Evolutionary conservation across 1,140 invertebrate species (phyloP), one percentile per base, ranked within the genome.

Genomic region (Pteromalus puparum): DNA sequence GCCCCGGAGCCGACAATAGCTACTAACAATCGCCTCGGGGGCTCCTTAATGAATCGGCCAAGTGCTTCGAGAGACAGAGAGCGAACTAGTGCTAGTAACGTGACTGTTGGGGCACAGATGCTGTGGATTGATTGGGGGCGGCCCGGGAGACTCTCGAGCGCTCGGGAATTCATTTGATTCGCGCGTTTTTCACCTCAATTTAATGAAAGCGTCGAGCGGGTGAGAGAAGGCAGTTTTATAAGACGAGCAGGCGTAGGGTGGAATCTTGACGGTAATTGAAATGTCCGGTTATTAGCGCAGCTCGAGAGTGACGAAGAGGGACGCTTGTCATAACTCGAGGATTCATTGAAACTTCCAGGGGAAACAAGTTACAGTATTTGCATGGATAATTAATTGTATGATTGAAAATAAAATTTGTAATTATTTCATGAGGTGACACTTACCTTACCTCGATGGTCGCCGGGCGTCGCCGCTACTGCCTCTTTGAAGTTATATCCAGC

Each of bases 11-110:
- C 26, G 28, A 70, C 84, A 70, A 81, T 67, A n/a, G 74, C 83
- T 53, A 53, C 67, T 82, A 78, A 78, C 82, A 77, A 83, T 73
- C 76, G 26, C 76, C 24, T 61, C 73, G 5, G 42, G 74, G 38
- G 28, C 48, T 65, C 48, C 87, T 88, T 89, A 87, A 87, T 85
- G 86, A 87, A 87, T 87, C 83, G 85, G 7, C 76, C 53, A 61
- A 61, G 53, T 61, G 53, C 53, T 21, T 7, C 18, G 7, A 61
- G 53, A 61, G 18, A 53, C 13, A 53, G 48, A 53, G 18, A 53
- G 18, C 18, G 42, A 18, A 5, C 30, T 34, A 34, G 30, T 34
- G 30, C 30, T 34, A 13, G 67, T 28, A 28, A n/a, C 53, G 53
- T 7, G 53, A 42, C 34, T 73, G 30, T 73, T 24, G 24, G 73